phyloP scores from a whole-genome alignment of 2,888 invertebrate genomes.

The Coleophora flavipennella region DNA sequence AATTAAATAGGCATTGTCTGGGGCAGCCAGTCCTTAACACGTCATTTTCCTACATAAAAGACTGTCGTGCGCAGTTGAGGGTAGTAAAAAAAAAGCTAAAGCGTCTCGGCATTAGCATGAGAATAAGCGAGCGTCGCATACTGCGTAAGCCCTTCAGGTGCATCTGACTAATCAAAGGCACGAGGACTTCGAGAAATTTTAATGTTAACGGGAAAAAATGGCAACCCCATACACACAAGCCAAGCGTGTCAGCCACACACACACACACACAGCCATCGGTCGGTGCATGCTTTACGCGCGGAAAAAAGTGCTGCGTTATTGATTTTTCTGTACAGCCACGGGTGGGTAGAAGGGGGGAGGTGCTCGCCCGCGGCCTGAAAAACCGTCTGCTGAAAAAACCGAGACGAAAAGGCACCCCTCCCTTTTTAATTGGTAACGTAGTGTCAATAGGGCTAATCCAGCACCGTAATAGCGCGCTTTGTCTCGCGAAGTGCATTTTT shows the following conservation, averaged over 20 bases:
- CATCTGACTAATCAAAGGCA: slow-evolving; percentile 48
- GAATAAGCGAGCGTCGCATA: slow-evolving; percentile 15
- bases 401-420: slow-evolving; percentile 72
- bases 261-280: slow-evolving; percentile 40
- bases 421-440: slow-evolving; percentile 73
- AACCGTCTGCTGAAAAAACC: slow-evolving; percentile 72
- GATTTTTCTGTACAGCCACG: slow-evolving; percentile 70
- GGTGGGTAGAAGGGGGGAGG: slow-evolving; percentile 36
- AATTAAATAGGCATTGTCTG: slow-evolving; percentile 21
- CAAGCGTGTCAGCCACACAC: slow-evolving; percentile 43
- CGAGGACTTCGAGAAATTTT: slow-evolving; percentile 46
- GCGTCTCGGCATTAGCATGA: slow-evolving; percentile 8
- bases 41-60: slow-evolving; percentile 7
- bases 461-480: slow-evolving; percentile 63
- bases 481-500: slow-evolving; percentile 66
- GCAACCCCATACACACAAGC: slow-evolving; percentile 50
- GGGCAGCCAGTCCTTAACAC: slow-evolving; percentile 7
- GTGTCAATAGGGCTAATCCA: slow-evolving; percentile 73
- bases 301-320: slow-evolving; percentile 75
- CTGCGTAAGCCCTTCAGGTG: slow-evolving; percentile 47
- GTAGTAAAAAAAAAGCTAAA: neutral
- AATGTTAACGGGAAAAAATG: slow-evolving; percentile 56
- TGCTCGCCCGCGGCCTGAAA: slow-evolving; percentile 67
- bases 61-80: neutral
- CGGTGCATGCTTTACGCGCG: slow-evolving; percentile 74